Evolutionary conservation across 2,888 invertebrate species (phyloP).

Genomic region (Lithosia quadra): DNA sequence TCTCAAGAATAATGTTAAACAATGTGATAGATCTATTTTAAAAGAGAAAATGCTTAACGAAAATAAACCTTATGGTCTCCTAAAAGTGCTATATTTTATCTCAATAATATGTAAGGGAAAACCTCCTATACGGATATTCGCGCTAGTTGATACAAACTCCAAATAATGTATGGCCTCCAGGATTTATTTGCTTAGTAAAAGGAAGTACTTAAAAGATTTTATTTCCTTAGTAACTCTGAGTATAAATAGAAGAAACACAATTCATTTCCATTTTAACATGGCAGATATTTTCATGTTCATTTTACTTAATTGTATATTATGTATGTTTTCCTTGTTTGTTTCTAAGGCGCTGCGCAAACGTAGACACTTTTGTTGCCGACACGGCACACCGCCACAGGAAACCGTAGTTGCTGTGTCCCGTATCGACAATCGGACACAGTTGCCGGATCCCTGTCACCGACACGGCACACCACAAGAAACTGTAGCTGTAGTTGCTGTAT

Average conservation of each 20-base stretch:
- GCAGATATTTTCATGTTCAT: not conserved
- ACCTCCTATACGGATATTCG: not conserved
- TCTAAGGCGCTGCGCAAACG: too few relatives aligned
- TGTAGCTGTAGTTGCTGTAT: too few relatives aligned
- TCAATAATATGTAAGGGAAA: not conserved
- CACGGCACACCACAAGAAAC: too few relatives aligned
- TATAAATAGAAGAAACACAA: not conserved
- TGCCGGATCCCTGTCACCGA: too few relatives aligned
- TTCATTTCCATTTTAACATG: not conserved
- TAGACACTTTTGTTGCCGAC: too few relatives aligned
- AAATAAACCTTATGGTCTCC: not conserved
- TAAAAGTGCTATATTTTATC: not conserved
- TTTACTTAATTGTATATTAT: not conserved
- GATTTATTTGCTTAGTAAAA: slow-evolving; percentile 1
- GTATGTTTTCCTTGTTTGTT: too few relatives aligned
- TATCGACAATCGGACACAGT: too few relatives aligned
- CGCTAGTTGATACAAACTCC: not conserved
- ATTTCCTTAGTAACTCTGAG: not conserved
- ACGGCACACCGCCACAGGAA: too few relatives aligned
- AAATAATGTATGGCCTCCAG: not conserved
- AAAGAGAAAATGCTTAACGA: not conserved
- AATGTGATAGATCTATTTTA: not conserved
- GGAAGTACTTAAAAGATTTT: not conserved
- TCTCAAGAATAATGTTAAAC: too few relatives aligned
- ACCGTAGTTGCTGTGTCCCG: too few relatives aligned